These are phyloP conservation scores for Thyatira batis DNA, from an alignment of 2,888 invertebrate genomes.

Conservation along the genomic window DNA sequence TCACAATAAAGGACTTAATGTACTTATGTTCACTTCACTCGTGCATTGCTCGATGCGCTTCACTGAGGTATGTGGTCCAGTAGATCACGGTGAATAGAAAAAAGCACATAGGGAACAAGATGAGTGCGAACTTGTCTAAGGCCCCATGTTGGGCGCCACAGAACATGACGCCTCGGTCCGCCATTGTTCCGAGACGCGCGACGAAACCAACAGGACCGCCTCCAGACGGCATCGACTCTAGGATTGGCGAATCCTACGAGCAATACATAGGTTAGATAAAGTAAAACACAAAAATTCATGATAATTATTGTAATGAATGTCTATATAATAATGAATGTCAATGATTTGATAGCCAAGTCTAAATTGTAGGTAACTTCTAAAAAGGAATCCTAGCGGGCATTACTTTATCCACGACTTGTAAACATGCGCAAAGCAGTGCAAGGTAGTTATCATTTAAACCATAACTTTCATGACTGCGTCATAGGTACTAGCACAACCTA, in stretches of 20 bases:
- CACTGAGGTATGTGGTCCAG: constrained; percentile 84
- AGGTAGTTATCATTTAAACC: neutral
- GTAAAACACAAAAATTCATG: neutral
- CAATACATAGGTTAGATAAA: constrained; percentile 6
- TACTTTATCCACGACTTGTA: constrained; percentile 3
- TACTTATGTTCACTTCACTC: constrained; percentile 39
- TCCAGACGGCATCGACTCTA: constrained; percentile 63
- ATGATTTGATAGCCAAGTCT: constrained; percentile 1
- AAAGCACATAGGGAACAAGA: constrained; percentile 83
- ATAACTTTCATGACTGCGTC: neutral
- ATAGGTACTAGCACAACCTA: neutral
- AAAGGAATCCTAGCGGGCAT: neutral
- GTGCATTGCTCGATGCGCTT: constrained; percentile 66
- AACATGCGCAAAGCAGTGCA: constrained; percentile 5
- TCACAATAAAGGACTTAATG: neutral
- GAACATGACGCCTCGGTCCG: constrained; percentile 82
- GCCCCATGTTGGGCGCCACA: constrained; percentile 84
- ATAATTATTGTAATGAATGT: neutral
- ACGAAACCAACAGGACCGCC: constrained; percentile 50
- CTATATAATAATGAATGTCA: constrained; percentile 2
- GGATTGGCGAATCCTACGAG: constrained; percentile 72
- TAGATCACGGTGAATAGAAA: constrained; percentile 81
- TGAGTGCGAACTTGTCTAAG: constrained; percentile 83
- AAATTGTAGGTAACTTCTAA: neutral
- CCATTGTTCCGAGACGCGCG: constrained; percentile 61